These are phyloP conservation scores for Agonopterix alstromeriana DNA, from an alignment of 2,888 invertebrate genomes.

Conservation along the genomic window DNA sequence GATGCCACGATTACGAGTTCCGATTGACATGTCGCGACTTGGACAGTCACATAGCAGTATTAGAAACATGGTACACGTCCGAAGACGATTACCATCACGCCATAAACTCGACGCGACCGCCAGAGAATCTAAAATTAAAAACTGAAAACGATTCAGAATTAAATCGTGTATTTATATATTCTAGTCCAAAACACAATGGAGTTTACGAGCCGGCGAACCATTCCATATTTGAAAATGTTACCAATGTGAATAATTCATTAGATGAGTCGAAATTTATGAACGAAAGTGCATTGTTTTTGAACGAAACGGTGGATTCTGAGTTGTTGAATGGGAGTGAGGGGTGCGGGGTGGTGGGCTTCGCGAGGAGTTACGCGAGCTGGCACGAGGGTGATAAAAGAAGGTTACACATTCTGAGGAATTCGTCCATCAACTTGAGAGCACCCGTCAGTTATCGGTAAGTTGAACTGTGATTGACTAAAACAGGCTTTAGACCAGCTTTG, in stretches of 20 bases:
- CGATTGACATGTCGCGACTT: constrained; percentile 79
- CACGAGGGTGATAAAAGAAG: constrained; percentile 55
- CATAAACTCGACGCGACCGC: constrained; percentile 31
- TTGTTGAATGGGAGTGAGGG: constrained; percentile 44
- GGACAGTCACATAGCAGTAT: constrained; percentile 78
- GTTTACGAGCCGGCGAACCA: constrained; percentile 49
- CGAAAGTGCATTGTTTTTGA: constrained; percentile 25
- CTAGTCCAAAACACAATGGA: constrained; percentile 68
- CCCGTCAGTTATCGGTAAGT: constrained; percentile 74
- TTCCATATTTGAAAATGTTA: constrained; percentile 38
- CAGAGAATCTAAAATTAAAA: constrained; percentile 34
- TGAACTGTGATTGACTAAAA: not conserved
- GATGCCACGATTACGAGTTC: constrained; percentile 78
- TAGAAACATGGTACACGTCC: constrained; percentile 78
- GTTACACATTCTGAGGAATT: constrained; percentile 29
- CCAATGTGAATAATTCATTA: constrained; percentile 17
- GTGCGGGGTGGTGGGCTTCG: constrained; percentile 48
- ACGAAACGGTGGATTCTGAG: constrained; percentile 41
- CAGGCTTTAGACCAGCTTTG: not conserved
- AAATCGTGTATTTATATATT: constrained; percentile 56
- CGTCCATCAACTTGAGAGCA: constrained; percentile 62
- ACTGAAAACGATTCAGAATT: constrained; percentile 63
- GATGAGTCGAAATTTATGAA: constrained; percentile 28
- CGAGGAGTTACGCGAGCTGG: constrained; percentile 65
- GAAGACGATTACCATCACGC: constrained; percentile 42